Percentiles rank a stretch among this genome's conserved stretches.
Evolutionary conservation across 2,888 invertebrate genomes (phyloP).

Genomic region (Ochlodes sylvanus): DNA sequence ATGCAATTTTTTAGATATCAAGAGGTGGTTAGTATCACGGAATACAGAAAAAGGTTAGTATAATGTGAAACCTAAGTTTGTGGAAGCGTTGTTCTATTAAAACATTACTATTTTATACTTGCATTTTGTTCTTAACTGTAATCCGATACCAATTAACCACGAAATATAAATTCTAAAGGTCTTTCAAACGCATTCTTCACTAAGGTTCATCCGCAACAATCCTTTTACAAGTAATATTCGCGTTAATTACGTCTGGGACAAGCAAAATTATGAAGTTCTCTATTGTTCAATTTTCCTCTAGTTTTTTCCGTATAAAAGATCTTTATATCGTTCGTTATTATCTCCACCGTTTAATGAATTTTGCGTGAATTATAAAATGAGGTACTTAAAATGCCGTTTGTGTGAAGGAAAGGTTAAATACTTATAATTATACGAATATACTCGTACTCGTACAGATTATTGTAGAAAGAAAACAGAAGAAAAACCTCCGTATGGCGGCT

Average conservation of each 20-base stretch:
- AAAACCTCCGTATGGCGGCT: no score
- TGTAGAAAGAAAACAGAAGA: no score
- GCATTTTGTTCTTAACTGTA: not conserved
- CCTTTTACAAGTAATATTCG: constrained; percentile 27
- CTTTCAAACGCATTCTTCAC: constrained; percentile 12
- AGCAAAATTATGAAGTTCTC: constrained; percentile 32
- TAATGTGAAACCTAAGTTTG: no score
- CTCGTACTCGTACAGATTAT: no score
- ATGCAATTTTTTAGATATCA: no score
- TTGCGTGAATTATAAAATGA: constrained; percentile 1
- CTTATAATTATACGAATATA: no score
- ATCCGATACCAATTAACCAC: constrained; percentile 9
- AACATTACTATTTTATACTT: no score
- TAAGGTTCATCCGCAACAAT: constrained; percentile 17
- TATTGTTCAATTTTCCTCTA: constrained; percentile 27
- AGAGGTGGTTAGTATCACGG: no score
- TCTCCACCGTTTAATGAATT: constrained; percentile 1
- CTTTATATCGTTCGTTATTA: constrained; percentile 22
- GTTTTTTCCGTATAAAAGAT: constrained; percentile 9
- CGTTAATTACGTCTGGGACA: constrained; percentile 31
- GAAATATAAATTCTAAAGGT: constrained; percentile 13
- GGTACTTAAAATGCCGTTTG: not conserved
- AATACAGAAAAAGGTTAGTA: no score
- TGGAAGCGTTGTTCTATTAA: no score
- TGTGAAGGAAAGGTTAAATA: no score